Evolutionary conservation across 2,113 vertebrate species (phyloP).

Genomic region (Egretta garzetta): DNA sequence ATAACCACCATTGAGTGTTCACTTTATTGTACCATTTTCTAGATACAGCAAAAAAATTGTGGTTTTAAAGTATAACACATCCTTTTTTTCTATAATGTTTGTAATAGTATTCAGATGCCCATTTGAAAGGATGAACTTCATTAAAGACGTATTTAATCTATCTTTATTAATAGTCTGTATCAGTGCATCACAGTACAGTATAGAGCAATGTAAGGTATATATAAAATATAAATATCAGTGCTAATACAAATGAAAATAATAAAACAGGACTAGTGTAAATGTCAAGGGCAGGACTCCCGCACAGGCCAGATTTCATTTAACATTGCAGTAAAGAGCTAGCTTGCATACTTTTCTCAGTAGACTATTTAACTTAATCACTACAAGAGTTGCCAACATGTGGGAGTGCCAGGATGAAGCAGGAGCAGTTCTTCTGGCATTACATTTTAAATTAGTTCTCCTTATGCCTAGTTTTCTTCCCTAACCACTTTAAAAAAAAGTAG

Average conservation of each 20-base stretch:
- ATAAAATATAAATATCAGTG: not conserved
- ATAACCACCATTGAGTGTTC: not conserved
- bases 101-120: not conserved
- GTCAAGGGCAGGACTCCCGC: not conserved
- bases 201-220: not conserved
- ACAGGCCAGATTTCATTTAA: not conserved
- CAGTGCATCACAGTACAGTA: not conserved
- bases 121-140: not conserved
- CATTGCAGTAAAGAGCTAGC: not conserved
- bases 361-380: not conserved
- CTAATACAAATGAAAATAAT: not conserved
- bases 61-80: not conserved
- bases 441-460: not conserved
- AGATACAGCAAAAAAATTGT: not conserved
- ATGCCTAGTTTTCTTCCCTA: not conserved
- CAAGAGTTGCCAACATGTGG: not conserved
- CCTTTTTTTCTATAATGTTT: not conserved
- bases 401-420: not conserved
- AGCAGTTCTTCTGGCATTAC: not conserved
- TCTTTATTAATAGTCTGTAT: not conserved
- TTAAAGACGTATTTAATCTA: not conserved
- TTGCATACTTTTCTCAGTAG: not conserved
- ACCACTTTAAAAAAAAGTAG: not conserved
- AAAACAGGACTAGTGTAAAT: not conserved
- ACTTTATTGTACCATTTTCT: not conserved